Conservation (phyloP, 2,113 vertebrate species). For the Sebastes fasciatus region DNA sequence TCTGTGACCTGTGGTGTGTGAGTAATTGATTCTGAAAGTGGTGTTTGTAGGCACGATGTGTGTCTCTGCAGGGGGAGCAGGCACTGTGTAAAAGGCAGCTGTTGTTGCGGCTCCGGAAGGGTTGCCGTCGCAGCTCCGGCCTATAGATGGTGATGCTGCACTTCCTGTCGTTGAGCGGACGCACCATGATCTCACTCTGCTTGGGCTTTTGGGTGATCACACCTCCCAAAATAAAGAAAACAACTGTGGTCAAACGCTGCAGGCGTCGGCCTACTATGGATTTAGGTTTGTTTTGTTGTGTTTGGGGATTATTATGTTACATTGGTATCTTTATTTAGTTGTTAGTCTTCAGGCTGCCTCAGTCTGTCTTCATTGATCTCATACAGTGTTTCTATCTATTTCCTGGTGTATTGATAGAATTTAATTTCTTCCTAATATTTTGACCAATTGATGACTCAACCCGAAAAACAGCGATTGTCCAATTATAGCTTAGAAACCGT, state of each 20-base stretch:
- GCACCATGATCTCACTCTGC: not conserved
- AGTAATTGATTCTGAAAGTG: constrained; percentile 80
- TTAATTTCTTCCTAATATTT: not conserved
- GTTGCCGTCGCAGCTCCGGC: constrained; percentile 37
- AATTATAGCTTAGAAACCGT: not conserved
- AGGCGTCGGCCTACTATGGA: constrained; percentile 38
- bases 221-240: constrained; percentile 31
- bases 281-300: constrained; percentile 49
- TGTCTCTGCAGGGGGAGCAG: constrained; percentile 57
- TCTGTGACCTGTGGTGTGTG: constrained; percentile 77
- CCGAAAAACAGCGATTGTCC: not conserved
- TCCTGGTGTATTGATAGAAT: not conserved
- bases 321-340: constrained; percentile 22
- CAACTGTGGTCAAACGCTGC: constrained; percentile 43
- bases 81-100: constrained; percentile 62
- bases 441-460: not conserved
- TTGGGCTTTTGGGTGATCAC: constrained; percentile 17
- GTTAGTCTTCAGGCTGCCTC: constrained; percentile 17
- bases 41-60: constrained; percentile 68
- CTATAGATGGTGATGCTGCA: constrained; percentile 79
- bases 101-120: constrained; percentile 28
- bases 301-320: constrained; percentile 48
- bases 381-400: not conserved
- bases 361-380: constrained; percentile 6
- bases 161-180: constrained; percentile 34